Evolutionary conservation across 1,140 invertebrate species (phyloP), one percentile per base, ranked within the genome.

Genomic region (Notospermus geniculatus): DNA sequence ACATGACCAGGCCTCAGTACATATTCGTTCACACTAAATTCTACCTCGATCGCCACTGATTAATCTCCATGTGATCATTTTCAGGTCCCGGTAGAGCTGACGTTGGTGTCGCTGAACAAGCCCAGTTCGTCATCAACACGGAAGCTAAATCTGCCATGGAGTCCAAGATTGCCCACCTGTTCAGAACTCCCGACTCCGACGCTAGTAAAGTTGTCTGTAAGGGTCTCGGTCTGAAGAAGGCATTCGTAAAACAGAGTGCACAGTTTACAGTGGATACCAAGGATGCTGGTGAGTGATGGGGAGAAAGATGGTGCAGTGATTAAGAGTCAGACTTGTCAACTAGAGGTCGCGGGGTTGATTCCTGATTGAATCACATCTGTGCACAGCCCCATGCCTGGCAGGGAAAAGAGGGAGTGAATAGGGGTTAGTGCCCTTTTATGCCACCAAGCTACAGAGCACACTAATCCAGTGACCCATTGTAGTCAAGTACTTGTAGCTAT

Each of bases 181-280:
- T 11, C 73, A 70, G 52, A 71, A 76, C 54, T 76, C 77, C 83
- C 91, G 46, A 92, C 77, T 97, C 93, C 1, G 92, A 98, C 76
- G 92, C 94, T 1, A 85, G 81, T 27, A 95, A 95, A 80, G 91
- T 97, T 7, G 88, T 87, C 53, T 90, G 88, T 73, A 96, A 95
- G 81, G 96, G 96, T 67, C 90, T 93, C 87, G 96, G 95, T 0
- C 81, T 98, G 64, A 96, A 97, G 84, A 95, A 94, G 77, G 95
- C 94, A 7, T 93, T 92, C 72, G 78, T 95, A 50, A 90, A 91
- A 71, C 94, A 96, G 76, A 91, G 94, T 78, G 95, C 96, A 77
- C 88, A 89, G 69, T 98, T 98, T 74, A 93, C 88, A 15, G 89
- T 98, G 19, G 89, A 90, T 69, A 90, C 90, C 30, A 86, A 86